A percentile compares a stretch with the other conserved stretches of the same genome.
Conservation (phyloP, 2,113 vertebrate genomes). For the Microcebus jonahi region DNA sequence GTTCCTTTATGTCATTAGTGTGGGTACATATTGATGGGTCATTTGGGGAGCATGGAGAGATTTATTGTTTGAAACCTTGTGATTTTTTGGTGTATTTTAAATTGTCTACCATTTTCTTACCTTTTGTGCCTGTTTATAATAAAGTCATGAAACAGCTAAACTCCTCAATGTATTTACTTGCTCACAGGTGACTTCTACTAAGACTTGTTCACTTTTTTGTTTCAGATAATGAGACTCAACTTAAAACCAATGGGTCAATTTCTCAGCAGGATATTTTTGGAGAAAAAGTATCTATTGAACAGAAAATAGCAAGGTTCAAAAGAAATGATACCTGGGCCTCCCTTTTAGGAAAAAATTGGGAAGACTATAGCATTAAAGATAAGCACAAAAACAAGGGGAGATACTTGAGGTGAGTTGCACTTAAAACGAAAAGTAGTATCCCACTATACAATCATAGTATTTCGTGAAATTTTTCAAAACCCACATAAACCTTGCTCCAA, state of each 20-base stretch:
- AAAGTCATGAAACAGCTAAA: not conserved
- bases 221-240: not conserved
- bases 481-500: not conserved
- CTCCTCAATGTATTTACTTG: not conserved
- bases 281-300: not conserved
- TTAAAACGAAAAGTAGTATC: not conserved
- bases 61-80: not conserved
- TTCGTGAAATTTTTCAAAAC: not conserved
- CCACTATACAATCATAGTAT: not conserved
- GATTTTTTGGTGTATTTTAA: not conserved
- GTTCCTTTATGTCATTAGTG: not conserved
- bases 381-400: not conserved
- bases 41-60: not conserved
- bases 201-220: not conserved
- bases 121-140: not conserved
- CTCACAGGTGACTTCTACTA: not conserved
- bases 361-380: not conserved
- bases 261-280: not conserved
- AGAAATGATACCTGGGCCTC: not conserved
- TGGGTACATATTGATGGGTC: not conserved
- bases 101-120: not conserved
- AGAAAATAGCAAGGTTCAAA: constrained; percentile 23
- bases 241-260: not conserved
- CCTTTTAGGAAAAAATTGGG: not conserved
- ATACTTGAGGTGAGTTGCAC: not conserved